Conservation (phyloP, 2,113 vertebrate genomes). For the Eretmochelys imbricata region DNA sequence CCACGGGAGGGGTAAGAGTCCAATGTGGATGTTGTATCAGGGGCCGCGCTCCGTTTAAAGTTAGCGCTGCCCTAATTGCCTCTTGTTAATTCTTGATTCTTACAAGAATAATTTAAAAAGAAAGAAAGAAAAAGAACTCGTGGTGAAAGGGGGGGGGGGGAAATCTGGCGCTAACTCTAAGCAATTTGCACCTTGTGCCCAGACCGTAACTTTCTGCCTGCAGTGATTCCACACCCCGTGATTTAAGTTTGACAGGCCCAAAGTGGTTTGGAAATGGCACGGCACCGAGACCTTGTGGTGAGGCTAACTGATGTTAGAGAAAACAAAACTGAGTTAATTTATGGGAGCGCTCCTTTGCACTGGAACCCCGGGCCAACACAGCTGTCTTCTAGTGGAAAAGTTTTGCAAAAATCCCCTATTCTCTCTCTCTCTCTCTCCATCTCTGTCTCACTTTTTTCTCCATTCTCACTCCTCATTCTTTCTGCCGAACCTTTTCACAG, state of each 20-base stretch:
- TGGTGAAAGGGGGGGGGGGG: background rate
- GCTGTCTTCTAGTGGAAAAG: slow-evolving; percentile 60
- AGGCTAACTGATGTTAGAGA: slow-evolving; percentile 59
- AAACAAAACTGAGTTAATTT: slow-evolving; percentile 67
- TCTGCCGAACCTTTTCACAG: background rate
- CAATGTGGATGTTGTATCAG: background rate
- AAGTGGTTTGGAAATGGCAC: slow-evolving; percentile 65
- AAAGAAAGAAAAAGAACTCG: background rate
- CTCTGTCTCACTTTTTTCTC: background rate
- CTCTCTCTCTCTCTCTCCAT: background rate
- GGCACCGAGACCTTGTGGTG: slow-evolving; percentile 65
- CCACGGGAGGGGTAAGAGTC: background rate
- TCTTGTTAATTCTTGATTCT: background rate
- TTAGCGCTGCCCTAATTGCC: background rate
- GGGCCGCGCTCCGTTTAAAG: background rate
- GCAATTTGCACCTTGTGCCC: slow-evolving; percentile 74
- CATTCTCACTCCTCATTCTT: background rate
- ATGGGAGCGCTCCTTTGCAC: slow-evolving; percentile 56
- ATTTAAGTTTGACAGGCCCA: slow-evolving; percentile 66
- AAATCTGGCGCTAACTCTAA: slow-evolving; percentile 53
- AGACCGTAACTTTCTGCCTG: slow-evolving; percentile 60
- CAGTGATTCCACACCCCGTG: slow-evolving; percentile 44
- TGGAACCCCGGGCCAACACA: slow-evolving; percentile 45
- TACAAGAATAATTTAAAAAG: background rate
- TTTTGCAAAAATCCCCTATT: background rate